phyloP scores from a whole-genome alignment of 2,797 vertebrate genomes.

The Rhynchonycteris naso region DNA sequence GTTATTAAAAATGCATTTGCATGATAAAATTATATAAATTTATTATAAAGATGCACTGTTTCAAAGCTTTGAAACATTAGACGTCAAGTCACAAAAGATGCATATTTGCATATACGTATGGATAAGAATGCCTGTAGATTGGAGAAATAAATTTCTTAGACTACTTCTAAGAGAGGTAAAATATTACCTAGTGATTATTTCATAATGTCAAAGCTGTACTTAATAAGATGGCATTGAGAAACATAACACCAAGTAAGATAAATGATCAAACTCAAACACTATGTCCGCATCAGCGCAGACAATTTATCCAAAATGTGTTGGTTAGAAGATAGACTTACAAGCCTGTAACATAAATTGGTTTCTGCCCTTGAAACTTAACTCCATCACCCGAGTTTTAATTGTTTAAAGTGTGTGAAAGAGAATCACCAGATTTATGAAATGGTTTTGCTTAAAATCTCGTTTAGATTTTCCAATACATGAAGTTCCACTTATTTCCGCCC shows the following conservation, averaged over 20 bases:
- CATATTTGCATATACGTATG: background rate
- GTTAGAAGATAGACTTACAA: background rate
- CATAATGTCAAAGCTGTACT: background rate
- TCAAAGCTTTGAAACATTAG: background rate
- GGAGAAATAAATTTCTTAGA: background rate
- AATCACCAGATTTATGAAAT: background rate
- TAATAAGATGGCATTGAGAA: background rate
- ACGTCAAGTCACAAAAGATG: background rate
- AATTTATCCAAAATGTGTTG: background rate
- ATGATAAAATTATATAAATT: background rate
- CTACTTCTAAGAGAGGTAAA: background rate
- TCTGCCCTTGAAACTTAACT: background rate
- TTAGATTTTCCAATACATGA: background rate
- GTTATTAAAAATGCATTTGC: background rate
- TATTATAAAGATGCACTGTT: background rate
- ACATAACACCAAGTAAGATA: background rate
- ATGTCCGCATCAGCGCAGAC: background rate
- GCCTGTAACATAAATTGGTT: background rate
- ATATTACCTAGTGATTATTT: background rate
- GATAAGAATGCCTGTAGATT: background rate
- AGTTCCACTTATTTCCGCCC: fast-evolving
- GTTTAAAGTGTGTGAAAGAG: background rate
- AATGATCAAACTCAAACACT: background rate
- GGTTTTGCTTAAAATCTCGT: background rate
- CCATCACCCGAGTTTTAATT: fast-evolving